phyloP scores from a whole-genome alignment of 2,797 vertebrate genomes.

The Rhinoraja longicauda region DNA sequence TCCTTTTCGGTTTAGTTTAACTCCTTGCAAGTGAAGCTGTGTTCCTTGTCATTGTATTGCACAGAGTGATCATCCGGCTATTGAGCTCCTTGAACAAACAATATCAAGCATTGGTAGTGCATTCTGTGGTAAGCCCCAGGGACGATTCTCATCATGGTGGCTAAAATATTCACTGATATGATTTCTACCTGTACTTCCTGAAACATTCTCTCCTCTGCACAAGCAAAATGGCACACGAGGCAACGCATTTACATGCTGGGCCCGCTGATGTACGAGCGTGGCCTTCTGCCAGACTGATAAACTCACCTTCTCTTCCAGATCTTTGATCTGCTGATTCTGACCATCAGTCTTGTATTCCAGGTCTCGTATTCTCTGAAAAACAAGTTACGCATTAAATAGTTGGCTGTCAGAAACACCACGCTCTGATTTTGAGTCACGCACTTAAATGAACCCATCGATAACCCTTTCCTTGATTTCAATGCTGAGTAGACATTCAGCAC shows the following conservation, averaged over 20 bases:
- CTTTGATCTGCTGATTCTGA: constrained; percentile 97
- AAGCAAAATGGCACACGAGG: not conserved
- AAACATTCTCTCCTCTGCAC: not conserved
- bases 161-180: not conserved
- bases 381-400: constrained; percentile 24
- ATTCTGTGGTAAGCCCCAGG: not conserved
- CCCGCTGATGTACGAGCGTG: not conserved
- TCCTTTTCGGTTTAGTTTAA: not conserved
- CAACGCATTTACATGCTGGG: not conserved
- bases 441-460: not conserved
- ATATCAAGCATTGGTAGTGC: not conserved
- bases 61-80: not conserved
- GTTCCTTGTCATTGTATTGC: too few species aligned
- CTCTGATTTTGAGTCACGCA: not conserved
- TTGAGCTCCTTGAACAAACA: not conserved
- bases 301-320: constrained; percentile 93
- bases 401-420: not conserved
- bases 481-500: too few species aligned
- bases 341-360: constrained; percentile 98
- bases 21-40: not conserved
- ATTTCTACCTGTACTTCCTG: not conserved
- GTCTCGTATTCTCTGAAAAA: constrained; percentile 86
- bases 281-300: not conserved
- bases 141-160: not conserved
- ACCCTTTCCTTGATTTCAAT: not conserved